These are phyloP conservation scores for Horisme vitalbata DNA, from an alignment of 2,888 invertebrate species.

Conservation along the genomic window DNA sequence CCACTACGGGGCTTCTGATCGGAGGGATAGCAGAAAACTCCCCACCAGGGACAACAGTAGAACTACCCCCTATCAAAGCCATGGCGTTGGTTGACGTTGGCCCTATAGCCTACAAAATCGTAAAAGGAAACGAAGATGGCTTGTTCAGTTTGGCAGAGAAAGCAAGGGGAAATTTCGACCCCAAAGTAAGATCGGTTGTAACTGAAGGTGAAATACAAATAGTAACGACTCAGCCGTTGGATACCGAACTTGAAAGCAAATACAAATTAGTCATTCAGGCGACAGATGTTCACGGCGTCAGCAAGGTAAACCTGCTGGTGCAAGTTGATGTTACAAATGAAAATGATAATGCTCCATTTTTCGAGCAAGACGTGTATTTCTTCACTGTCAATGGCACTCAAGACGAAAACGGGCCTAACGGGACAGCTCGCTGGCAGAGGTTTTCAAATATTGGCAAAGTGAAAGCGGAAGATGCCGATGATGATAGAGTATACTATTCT, in stretches of 20 bases:
- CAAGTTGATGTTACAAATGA: constrained; percentile 90
- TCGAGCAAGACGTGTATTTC: constrained; percentile 89
- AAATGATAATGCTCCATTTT: constrained; percentile 96
- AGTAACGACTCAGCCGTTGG: constrained; percentile 89
- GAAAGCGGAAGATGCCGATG: constrained; percentile 93
- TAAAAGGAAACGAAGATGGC: constrained; percentile 88
- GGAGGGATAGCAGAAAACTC: constrained; percentile 91
- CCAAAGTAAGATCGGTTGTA: constrained; percentile 78
- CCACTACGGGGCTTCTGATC: constrained; percentile 83
- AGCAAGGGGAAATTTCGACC: constrained; percentile 62
- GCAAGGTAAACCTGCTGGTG: constrained; percentile 91
- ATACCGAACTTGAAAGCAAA: constrained; percentile 88
- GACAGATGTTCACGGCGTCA: constrained; percentile 89
- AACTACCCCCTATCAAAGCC: constrained; percentile 88
- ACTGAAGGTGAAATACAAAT: constrained; percentile 87
- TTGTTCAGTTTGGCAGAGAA: constrained; percentile 89
- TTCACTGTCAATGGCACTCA: constrained; percentile 88
- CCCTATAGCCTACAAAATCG: constrained; percentile 90
- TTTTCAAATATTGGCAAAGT: constrained; percentile 93
- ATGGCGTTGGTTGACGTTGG: constrained; percentile 85
- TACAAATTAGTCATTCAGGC: constrained; percentile 92
- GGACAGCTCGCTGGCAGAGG: constrained; percentile 86
- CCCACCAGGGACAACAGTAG: constrained; percentile 87
- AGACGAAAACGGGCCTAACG: constrained; percentile 83
- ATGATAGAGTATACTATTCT: constrained; percentile 95